A percentile compares a stretch with the other conserved stretches of the same genome.
phyloP scores from a whole-genome alignment of 1,140 invertebrate species.

The Orussus abietinus region DNA sequence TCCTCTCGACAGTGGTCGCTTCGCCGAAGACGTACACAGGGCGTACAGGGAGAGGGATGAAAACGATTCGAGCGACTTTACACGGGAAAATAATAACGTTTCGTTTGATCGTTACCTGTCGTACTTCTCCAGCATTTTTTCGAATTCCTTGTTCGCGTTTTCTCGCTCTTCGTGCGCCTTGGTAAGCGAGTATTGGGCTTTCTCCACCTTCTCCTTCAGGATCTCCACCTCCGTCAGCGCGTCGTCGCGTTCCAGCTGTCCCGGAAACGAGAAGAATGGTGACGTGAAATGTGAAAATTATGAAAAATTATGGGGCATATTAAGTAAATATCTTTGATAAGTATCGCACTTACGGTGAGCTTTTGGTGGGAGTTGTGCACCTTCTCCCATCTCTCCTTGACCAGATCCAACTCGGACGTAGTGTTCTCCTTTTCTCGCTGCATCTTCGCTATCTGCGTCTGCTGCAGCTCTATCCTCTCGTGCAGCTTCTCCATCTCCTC shows the following conservation, averaged over 20 bases:
- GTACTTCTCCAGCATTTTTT: conserved; percentile 89
- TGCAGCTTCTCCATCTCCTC: conserved; percentile 77
- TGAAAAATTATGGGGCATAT: background rate
- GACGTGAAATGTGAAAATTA: background rate
- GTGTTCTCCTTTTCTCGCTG: conserved; percentile 80
- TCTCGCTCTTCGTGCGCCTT: conserved; percentile 87
- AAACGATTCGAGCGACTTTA: too few species aligned
- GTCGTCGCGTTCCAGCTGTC: conserved; percentile 80
- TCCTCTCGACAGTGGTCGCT: too few species aligned
- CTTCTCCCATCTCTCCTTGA: conserved; percentile 86
- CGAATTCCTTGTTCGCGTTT: conserved; percentile 81
- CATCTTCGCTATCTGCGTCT: conserved; percentile 75
- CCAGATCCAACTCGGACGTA: conserved; percentile 77
- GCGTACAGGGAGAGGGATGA: too few species aligned
- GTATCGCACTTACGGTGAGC: conserved; percentile 67
- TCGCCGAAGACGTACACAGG: too few species aligned
- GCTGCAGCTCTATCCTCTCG: conserved; percentile 74
- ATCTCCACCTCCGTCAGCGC: conserved; percentile 80
- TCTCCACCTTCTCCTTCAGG: conserved; percentile 85
- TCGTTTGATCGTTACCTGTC: too few species aligned
- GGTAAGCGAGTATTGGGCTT: conserved; percentile 71
- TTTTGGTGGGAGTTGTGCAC: conserved; percentile 78
- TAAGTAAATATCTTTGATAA: too few species aligned
- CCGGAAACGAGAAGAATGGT: conserved; percentile 19
- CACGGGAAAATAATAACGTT: conserved; percentile 46